phyloP scores from a whole-genome alignment of 2,888 invertebrate species.

The Andrena camellia region DNA sequence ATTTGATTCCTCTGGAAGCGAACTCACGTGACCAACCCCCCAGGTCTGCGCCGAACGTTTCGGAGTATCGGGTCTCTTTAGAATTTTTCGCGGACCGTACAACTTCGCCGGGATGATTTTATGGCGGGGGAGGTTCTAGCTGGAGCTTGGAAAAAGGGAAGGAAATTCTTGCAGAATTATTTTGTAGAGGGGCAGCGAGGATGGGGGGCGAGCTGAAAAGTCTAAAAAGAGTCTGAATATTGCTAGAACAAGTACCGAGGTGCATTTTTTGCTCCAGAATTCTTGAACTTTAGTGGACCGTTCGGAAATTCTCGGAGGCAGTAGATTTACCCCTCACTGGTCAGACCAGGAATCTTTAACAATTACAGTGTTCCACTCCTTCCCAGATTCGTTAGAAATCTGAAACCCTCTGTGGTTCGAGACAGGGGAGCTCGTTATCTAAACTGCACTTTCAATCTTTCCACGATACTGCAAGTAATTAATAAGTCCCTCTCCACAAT shows the following conservation, averaged over 20 bases:
- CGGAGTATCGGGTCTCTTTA: slow-evolving; percentile 36
- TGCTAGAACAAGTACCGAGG: not conserved
- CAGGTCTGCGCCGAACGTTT: slow-evolving; percentile 11
- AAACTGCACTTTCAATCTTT: too few species aligned
- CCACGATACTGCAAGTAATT: too few species aligned
- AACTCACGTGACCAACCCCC: slow-evolving; percentile 30
- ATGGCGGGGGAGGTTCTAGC: not conserved
- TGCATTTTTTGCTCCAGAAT: not conserved
- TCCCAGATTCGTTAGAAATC: too few species aligned
- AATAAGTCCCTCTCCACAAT: too few species aligned
- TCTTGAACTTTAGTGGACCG: slow-evolving; percentile 1
- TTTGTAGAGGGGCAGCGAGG: not conserved
- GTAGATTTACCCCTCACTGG: not conserved
- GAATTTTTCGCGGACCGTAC: slow-evolving; percentile 15
- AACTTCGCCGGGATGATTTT: slow-evolving; percentile 32
- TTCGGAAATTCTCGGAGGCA: not conserved
- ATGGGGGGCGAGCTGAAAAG: not conserved
- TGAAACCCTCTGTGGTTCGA: too few species aligned
- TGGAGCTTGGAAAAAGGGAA: not conserved
- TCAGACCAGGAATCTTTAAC: not conserved
- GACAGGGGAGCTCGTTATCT: too few species aligned
- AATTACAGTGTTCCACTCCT: too few species aligned
- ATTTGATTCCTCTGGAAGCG: slow-evolving; percentile 53
- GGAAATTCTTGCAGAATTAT: slow-evolving; percentile 7
- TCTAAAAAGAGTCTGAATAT: slow-evolving; percentile 11